Evolutionary conservation across 2,888 invertebrate genomes (phyloP), one percentile per base, ranked within the genome.

Genomic region (Amiota communis): DNA sequence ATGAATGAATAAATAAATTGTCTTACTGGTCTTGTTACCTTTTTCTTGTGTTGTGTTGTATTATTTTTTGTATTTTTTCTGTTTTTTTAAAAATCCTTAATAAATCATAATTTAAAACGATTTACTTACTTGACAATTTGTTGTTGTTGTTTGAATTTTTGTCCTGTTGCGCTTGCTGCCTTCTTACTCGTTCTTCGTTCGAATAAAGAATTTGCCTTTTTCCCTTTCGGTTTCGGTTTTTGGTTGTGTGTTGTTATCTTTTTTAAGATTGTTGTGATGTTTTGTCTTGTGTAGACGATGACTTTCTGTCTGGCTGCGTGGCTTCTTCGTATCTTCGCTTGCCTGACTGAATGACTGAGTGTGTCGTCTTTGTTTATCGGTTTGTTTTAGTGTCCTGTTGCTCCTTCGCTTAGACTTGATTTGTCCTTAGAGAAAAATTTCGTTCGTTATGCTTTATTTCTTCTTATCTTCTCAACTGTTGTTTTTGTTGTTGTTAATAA

Each of bases 321-420:
- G 36, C 3, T 36, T 36, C 36, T 36, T 36, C 36, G 36, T 36
- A 3, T 3, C 23, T 23, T n/a, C n/a, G 23, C 23, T 23, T 23
- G 23, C 23, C 23, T n/a, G n/a, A n/a, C n/a, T n/a, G n/a, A n/a
- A n/a, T n/a, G n/a, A n/a, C n/a, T n/a, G n/a, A 69, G 70, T 73
- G 68, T 76, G 77, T 77, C 76, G 65, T 75, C 76, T 76, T n/a
- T 49, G 67, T 71, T 49, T 61, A 13, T 71, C 51, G 48, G 47
- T 56, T 17, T 56, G 15, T 59, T 13, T 23, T 11, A 47, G 8
- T 61, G 68, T 71, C 69, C 59, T 59, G 59, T 59, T 59, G 59
- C 59, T 15, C 59, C 20, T 59, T 59, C 9, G 59, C n/a, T 53
- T 53, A 1, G 53, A 53, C 15, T 53, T 53, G 53, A 53, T 53